Percentiles rank a stretch among this genome's conserved stretches.
Evolutionary conservation across 1,140 invertebrate species (phyloP).

Genomic region (Bradynema listronoti): DNA sequence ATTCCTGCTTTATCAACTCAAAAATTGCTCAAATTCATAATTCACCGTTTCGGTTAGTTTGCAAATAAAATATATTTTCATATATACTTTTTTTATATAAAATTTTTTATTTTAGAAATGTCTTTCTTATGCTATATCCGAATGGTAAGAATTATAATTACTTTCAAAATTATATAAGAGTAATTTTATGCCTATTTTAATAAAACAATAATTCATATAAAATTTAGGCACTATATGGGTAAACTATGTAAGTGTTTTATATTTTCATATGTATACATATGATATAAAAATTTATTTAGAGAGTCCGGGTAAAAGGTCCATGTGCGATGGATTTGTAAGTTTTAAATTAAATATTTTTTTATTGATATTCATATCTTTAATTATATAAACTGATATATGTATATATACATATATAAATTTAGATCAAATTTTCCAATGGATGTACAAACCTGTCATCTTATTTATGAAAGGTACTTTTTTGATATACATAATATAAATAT

Average conservation of each 20-base stretch:
- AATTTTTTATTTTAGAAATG: constrained; percentile 46
- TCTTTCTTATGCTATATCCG: constrained; percentile 55
- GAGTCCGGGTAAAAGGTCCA: constrained; percentile 55
- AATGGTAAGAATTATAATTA: too few relatives aligned
- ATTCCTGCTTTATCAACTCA: constrained; percentile 53
- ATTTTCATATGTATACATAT: background rate
- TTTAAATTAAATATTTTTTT: background rate
- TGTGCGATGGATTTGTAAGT: constrained; percentile 48
- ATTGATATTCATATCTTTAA: constrained; percentile 5
- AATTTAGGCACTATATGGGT: constrained; percentile 47
- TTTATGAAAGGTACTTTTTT: constrained; percentile 51
- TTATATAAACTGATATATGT: background rate
- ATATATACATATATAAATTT: background rate
- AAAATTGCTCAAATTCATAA: constrained; percentile 57
- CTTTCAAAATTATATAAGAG: too few relatives aligned
- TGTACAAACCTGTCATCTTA: constrained; percentile 49
- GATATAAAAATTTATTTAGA: constrained; percentile 20
- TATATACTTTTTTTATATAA: too few relatives aligned
- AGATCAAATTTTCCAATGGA: constrained; percentile 52
- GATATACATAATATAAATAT: constrained; percentile 13
- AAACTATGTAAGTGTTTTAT: constrained; percentile 47
- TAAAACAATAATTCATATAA: background rate
- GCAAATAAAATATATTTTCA: background rate
- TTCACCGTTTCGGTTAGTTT: constrained; percentile 47
- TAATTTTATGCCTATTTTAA: background rate